A percentile compares a stretch with the other conserved stretches of the same genome.
Evolutionary conservation across 2,888 invertebrate species (phyloP).

Genomic region (Calameuta filiformis): DNA sequence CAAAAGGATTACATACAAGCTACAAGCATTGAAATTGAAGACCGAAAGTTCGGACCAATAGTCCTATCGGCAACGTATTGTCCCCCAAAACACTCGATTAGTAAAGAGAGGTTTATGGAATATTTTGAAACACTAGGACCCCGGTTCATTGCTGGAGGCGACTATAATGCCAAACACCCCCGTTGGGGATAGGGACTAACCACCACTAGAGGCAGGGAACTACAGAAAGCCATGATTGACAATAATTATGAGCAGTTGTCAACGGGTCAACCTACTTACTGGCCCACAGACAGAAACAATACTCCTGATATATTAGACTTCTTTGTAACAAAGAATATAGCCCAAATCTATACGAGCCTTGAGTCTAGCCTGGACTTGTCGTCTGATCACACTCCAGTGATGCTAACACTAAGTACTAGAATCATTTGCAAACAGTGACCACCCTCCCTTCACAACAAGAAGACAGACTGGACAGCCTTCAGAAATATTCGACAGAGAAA

Average conservation of each 20-base stretch:
- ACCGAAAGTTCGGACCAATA: conserved; percentile 16
- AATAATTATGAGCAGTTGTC: conserved; percentile 15
- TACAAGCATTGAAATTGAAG: conserved; percentile 26
- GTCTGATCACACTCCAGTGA: conserved; percentile 37
- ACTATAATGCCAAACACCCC: conserved; percentile 29
- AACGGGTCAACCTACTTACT: conserved; percentile 35
- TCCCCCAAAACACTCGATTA: conserved; percentile 21
- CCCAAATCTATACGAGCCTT: conserved; percentile 21
- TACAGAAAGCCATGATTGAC: conserved; percentile 10
- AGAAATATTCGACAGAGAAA: conserved; percentile 19
- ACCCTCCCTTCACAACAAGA: conserved; percentile 23
- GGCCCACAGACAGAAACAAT: conserved; percentile 38
- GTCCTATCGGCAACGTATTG: conserved; percentile 23
- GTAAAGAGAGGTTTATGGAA: conserved; percentile 16
- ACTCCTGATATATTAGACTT: conserved; percentile 41
- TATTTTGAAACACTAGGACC: conserved; percentile 25
- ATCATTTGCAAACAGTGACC: conserved; percentile 23
- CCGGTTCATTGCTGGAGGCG: conserved; percentile 26
- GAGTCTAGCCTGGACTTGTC: conserved; percentile 32
- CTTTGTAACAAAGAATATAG: conserved; percentile 32
- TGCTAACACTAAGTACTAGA: conserved; percentile 28
- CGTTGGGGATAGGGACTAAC: conserved; percentile 31
- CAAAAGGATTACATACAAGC: conserved; percentile 25
- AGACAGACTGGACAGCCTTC: conserved; percentile 28
- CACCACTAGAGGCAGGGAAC: conserved; percentile 13